Evolutionary conservation across 2,888 invertebrate genomes (phyloP), one percentile per base, ranked within the genome.

Genomic region (Ophraella communa): DNA sequence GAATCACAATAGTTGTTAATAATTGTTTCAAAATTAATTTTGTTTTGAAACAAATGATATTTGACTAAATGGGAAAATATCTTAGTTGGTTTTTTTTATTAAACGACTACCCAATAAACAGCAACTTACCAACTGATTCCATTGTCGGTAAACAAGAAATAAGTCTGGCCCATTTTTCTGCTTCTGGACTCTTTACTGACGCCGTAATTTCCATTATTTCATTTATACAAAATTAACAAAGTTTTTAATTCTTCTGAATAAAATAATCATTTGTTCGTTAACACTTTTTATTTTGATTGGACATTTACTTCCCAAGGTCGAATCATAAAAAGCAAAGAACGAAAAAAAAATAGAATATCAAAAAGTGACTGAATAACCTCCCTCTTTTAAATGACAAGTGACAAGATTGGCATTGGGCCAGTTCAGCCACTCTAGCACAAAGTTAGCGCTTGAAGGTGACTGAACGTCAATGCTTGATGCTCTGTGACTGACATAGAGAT

Each of bases 111-210:
- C n/a, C 21, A 47, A 23, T 10, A 21, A n/a, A 1, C n/a, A 5
- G 4, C 5, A 47, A 21, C 55, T 62, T 42, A 62, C 62, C 62
- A 21, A 55, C 24, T 62, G 54, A 39, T 24, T 60, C 30, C 44
- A 60, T 39, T 27, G 53, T 44, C 2, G 52, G 53, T 5, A 60
- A 39, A 30, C 60, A 60, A 21, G 60, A 20, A 27, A 60, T 42
- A 21, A 60, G 60, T 39, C 30, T 51, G n/a, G 39, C 39, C 42
- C 23, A 52, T 17, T 45, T 45, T 23, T 14, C 20, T 45, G 47
- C 11, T 11, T 35, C 47, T 49, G 11, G 14, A 23, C n/a, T 23
- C 2, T 47, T 39, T 4, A 17, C 39, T 47, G 47, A 14, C n/a
- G 47, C 4, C 5, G 23, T 7, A 47, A 23, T 47, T 17, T 47